Conservation (phyloP, 1,140 invertebrate genomes). For the Ooceraea biroi region DNA sequence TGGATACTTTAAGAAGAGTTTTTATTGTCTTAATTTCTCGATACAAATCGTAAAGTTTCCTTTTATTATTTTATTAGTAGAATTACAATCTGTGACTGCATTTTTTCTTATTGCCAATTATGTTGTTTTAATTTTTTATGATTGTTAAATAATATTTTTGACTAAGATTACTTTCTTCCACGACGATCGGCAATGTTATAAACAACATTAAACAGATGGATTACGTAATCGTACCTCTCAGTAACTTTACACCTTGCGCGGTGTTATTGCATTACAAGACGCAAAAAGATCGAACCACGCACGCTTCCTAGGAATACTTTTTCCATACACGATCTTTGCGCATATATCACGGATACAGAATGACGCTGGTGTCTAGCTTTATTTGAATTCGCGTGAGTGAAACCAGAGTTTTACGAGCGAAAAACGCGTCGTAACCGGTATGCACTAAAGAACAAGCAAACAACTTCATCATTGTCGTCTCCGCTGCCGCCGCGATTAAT, state of each 20-base stretch:
- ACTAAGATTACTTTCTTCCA: background rate
- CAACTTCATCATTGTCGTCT: slow-evolving; percentile 17
- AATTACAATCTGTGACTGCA: background rate
- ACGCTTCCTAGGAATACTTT: background rate
- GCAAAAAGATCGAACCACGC: background rate
- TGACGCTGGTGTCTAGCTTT: slow-evolving; percentile 18
- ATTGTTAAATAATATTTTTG: background rate
- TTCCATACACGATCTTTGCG: background rate
- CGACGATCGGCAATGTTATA: background rate
- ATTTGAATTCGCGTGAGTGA: background rate
- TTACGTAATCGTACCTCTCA: too few species aligned
- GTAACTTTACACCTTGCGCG: background rate
- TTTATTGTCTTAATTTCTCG: background rate
- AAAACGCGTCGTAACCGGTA: background rate
- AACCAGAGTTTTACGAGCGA: background rate
- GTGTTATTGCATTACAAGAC: background rate
- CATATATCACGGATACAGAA: background rate
- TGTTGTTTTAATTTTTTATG: background rate
- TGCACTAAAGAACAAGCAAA: slow-evolving; percentile 1
- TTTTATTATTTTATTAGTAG: too few species aligned
- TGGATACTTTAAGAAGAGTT: background rate
- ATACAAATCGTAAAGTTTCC: background rate
- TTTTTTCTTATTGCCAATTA: background rate
- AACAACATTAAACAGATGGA: background rate
- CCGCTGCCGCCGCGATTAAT: slow-evolving; percentile 33